Conservation (phyloP, 2,113 vertebrate genomes). For the Embiotoca jacksoni region DNA sequence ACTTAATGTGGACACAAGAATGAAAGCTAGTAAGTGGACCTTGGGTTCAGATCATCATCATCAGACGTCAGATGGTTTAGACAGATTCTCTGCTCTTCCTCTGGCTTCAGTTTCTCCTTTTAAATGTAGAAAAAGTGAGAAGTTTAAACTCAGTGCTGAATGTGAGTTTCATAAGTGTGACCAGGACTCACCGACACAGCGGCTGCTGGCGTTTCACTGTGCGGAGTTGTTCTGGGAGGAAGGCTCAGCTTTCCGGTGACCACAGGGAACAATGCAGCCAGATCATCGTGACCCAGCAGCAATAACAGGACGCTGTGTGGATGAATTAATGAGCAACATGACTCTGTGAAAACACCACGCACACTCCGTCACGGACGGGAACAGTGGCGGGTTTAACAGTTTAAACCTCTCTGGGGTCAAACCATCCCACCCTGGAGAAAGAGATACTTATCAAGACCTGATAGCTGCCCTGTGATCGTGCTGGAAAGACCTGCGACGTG, state of each 20-base stretch:
- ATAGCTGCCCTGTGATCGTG: not conserved
- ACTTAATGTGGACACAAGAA: too few relatives aligned
- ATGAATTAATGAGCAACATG: slow-evolving; percentile 12
- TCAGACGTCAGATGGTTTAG: too few relatives aligned
- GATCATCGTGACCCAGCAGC: slow-evolving; percentile 27
- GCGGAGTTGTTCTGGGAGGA: slow-evolving; percentile 9
- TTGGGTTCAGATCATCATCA: too few relatives aligned
- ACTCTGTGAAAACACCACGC: slow-evolving; percentile 8
- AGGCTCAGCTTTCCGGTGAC: slow-evolving; percentile 9
- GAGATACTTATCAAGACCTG: slow-evolving; percentile 1
- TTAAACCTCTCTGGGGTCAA: slow-evolving; percentile 12
- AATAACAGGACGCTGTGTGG: slow-evolving; percentile 23
- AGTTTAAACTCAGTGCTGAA: too few relatives aligned
- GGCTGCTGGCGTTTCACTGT: not conserved
- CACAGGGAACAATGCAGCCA: slow-evolving; percentile 45
- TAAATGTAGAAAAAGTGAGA: too few relatives aligned
- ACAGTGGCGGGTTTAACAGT: slow-evolving; percentile 10
- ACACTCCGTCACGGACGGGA: not conserved
- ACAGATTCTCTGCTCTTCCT: too few relatives aligned
- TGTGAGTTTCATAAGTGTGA: too few relatives aligned
- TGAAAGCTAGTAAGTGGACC: too few relatives aligned
- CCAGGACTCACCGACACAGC: too few relatives aligned
- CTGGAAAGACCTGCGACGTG: not conserved
- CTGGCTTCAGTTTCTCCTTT: too few relatives aligned
- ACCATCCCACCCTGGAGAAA: not conserved